Base-by-base conservation (phyloP, 2,113 vertebrate genomes). In the Hypanus sabinus region DNA sequence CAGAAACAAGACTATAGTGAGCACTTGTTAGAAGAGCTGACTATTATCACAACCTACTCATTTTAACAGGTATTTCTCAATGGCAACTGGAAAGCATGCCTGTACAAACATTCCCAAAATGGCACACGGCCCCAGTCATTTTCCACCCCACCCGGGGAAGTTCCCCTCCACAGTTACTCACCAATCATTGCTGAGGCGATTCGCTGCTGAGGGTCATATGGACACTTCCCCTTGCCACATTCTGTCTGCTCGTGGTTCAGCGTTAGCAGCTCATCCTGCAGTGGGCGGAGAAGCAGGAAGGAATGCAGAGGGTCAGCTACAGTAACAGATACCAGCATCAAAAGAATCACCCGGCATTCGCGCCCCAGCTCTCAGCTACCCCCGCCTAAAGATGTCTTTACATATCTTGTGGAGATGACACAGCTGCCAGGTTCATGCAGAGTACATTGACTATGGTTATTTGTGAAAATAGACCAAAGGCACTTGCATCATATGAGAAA, bases 211-310 rank as follows among this genome's bases (percentile, higher is more conserved):
- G 97, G 97, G 94, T 97, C 96, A 0, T 97, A 97, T 0, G 97
- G 97, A 95, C 97, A 97, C 95, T 97, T 97, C 20, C 97, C 97
- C 94, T 97, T 97, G 33, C 97, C 97, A 62, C 97, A 96, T 94
- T 97, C 97, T 12, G 97, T 97, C 94, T 97, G 96, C 65, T 96
- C 76, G 68, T 96, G 96, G 94, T 95, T 95, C 5, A 97, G 94
- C 18, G 95, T 95, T 95, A 97, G 96, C 80, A 96, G 95, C 76
- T 97, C 97, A 33, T 95, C 95, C 97, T 97, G 95, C 36, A 18
- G 88, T 60, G 79, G 90, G 8, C 6, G 36, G 68, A 46, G 10
- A 5, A 3, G 11, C 27, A 93, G 70, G 46, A 46, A 71, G 38
- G 22, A 71, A 92, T 30, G 38, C 65, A 93, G 18, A 93, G 38